Conservation (phyloP, 2,113 vertebrate species). For the Cyphomyrus discorhynchus region DNA sequence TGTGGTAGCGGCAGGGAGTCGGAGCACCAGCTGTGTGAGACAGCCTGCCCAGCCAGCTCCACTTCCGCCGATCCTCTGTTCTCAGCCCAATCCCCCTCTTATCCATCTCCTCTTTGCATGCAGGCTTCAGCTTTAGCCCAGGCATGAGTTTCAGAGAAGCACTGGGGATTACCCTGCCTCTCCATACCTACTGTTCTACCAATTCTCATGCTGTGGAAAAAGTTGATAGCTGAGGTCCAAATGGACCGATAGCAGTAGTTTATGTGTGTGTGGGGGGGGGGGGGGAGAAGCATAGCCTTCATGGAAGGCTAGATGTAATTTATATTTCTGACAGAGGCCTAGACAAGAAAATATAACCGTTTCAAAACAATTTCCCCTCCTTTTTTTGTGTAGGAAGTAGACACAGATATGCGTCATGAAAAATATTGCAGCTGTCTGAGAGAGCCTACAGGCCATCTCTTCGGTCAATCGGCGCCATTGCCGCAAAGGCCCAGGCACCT, state of each 20-base stretch:
- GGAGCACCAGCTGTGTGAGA: slow-evolving; percentile 16
- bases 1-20: slow-evolving; percentile 37
- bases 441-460: neutral
- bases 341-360: neutral
- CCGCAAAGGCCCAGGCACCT: neutral
- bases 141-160: neutral
- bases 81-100: neutral
- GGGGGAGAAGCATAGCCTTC: neutral
- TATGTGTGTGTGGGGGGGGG: too few relatives aligned
- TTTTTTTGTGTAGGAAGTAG: slow-evolving; percentile 8
- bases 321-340: neutral
- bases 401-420: neutral
- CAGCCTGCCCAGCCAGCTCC: neutral
- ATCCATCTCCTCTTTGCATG: neutral
- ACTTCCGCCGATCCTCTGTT: neutral
- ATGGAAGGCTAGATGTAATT: neutral
- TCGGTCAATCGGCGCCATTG: neutral
- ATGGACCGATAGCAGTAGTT: neutral
- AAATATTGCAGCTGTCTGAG: neutral
- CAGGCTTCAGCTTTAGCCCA: neutral
- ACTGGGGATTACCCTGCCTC: neutral
- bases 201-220: neutral
- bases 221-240: neutral
- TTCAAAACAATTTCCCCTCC: neutral
- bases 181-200: neutral